These are phyloP conservation scores for Phyllostomus discolor DNA, from an alignment of 2,113 vertebrate genomes.

Conservation along the genomic window DNA sequence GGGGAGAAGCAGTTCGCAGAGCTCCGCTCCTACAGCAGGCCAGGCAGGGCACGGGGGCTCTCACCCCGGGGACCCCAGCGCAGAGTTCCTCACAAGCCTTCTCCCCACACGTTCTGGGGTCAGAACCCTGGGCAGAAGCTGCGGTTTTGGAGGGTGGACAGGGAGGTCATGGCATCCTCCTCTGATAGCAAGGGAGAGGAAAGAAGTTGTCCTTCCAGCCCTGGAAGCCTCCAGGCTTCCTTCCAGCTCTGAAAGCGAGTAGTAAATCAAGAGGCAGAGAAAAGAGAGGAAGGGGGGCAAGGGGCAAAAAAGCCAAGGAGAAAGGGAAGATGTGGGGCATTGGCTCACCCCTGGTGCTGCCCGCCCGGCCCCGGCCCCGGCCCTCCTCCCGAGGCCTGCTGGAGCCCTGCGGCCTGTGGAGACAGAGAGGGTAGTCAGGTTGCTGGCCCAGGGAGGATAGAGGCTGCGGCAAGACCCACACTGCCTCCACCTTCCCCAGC, in stretches of 20 bases:
- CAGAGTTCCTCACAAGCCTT: background rate
- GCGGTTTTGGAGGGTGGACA: background rate
- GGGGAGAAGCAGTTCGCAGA: background rate
- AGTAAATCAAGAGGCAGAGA: background rate
- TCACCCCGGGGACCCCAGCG: background rate
- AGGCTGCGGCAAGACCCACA: background rate
- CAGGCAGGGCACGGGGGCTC: background rate
- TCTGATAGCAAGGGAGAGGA: background rate
- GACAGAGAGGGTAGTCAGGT: background rate
- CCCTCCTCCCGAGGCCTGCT: background rate
- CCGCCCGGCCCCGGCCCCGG: background rate
- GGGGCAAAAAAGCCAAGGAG: background rate
- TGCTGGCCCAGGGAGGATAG: background rate
- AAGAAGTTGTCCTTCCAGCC: background rate
- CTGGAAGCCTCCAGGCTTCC: too few species aligned
- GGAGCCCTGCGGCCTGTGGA: constrained; percentile 49
- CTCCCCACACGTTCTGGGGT: background rate
- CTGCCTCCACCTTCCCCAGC: background rate
- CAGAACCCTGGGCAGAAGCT: background rate
- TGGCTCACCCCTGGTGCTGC: constrained; percentile 59
- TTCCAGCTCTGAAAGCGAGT: background rate
- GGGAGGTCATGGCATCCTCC: background rate
- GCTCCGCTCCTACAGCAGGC: background rate
- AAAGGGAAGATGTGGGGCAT: background rate
- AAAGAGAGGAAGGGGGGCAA: background rate